These are phyloP conservation scores for Cylindroiulus punctatus DNA, from an alignment of 2,888 invertebrate species.

Conservation along the genomic window DNA sequence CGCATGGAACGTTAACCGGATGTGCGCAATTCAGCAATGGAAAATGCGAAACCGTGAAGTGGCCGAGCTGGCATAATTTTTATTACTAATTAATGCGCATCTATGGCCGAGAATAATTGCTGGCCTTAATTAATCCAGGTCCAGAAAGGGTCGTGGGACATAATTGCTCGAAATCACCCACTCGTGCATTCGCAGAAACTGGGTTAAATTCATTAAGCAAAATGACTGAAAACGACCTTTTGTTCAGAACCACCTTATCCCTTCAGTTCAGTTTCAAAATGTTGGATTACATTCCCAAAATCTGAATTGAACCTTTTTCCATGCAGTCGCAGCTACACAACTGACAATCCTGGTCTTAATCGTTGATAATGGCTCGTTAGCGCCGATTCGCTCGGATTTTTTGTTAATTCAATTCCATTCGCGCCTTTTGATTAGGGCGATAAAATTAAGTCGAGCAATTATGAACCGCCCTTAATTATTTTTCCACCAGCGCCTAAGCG, in stretches of 20 bases:
- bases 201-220: constrained; percentile 30
- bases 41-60: no score
- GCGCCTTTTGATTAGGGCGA: constrained; percentile 10
- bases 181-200: neutral
- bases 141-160: neutral
- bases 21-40: no score
- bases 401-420: neutral
- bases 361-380: neutral
- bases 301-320: neutral
- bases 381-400: neutral
- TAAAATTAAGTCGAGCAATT: constrained; percentile 4
- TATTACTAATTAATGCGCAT: constrained; percentile 23
- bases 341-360: neutral
- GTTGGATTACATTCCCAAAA: neutral
- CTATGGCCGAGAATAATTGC: neutral
- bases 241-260: neutral
- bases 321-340: neutral
- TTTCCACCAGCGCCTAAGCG: neutral
- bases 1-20: no score
- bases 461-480: neutral
- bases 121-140: neutral
- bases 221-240: neutral
- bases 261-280: neutral
- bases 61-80: neutral
- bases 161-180: neutral